Evolutionary conservation across 2,888 invertebrate species (phyloP).

Genomic region (Agonopterix arenella): DNA sequence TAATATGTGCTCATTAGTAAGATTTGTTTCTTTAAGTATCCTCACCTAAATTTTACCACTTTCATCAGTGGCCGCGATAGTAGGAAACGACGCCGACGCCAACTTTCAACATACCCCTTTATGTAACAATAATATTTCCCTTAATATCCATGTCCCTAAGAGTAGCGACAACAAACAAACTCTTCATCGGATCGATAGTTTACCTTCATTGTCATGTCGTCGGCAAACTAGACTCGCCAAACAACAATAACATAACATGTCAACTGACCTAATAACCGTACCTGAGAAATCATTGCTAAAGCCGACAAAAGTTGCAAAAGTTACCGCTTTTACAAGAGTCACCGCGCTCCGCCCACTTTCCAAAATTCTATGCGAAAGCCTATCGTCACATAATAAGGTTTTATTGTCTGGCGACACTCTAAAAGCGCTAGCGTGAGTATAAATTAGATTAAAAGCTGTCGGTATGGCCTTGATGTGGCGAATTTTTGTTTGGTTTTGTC

Average conservation of each 20-base stretch:
- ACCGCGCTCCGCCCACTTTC: constrained; percentile 40
- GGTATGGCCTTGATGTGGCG: constrained; percentile 61
- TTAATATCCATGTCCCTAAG: no score
- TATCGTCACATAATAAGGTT: constrained; percentile 8
- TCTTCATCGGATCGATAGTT: no score
- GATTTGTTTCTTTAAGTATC: no score
- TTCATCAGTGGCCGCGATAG: no score
- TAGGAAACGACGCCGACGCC: no score
- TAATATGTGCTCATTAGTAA: no score
- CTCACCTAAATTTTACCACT: no score
- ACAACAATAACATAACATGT: background rate
- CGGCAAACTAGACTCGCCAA: no score
- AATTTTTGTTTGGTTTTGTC: constrained; percentile 60
- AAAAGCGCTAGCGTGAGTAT: constrained; percentile 18
- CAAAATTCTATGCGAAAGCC: constrained; percentile 9
- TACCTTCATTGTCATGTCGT: no score
- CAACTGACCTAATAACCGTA: constrained; percentile 2
- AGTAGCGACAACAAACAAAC: no score
- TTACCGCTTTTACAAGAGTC: constrained; percentile 28
- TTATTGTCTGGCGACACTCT: constrained; percentile 16
- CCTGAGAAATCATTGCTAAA: constrained; percentile 7
- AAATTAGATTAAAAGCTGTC: constrained; percentile 44
- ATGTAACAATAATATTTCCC: no score
- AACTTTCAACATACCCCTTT: no score
- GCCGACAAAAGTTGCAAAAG: constrained; percentile 36